Conservation (phyloP, 2,888 invertebrate genomes). For the Acleris sparsana region DNA sequence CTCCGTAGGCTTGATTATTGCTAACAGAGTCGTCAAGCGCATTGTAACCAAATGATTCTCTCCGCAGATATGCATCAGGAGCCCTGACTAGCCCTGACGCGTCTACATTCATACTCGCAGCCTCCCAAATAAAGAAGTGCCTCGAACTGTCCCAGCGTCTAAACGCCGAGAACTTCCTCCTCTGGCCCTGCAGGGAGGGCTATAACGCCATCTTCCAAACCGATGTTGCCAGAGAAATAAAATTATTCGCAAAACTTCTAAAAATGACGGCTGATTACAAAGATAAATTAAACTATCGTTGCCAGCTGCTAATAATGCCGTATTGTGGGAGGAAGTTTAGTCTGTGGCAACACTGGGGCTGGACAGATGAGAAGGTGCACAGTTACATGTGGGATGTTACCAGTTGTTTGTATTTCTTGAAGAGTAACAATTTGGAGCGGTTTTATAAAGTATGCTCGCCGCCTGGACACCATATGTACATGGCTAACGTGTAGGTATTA, state of each 20-base stretch:
- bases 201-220: conserved; percentile 84
- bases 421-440: conserved; percentile 83
- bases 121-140: conserved; percentile 85
- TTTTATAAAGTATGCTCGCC: conserved; percentile 85
- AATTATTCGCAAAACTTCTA: conserved; percentile 84
- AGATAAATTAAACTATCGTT: conserved; percentile 84
- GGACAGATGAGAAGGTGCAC: conserved; percentile 66
- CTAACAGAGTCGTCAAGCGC: too few relatives aligned
- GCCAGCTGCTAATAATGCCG: conserved; percentile 84
- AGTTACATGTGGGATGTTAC: conserved; percentile 86
- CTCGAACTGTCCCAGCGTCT: conserved; percentile 85
- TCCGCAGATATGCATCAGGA: conserved; percentile 82
- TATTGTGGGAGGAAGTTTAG: conserved; percentile 51
- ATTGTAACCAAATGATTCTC: not conserved
- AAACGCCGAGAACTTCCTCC: conserved; percentile 84
- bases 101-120: conserved; percentile 83
- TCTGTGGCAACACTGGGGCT: conserved; percentile 50
- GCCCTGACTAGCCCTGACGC: conserved; percentile 85
- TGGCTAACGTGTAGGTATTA: conserved; percentile 85
- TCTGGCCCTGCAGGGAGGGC: conserved; percentile 85
- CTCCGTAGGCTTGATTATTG: too few relatives aligned
- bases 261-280: conserved; percentile 86
- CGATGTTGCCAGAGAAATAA: conserved; percentile 83
- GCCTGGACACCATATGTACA: conserved; percentile 85
- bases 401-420: conserved; percentile 85